Evolutionary conservation across 1,140 invertebrate species (phyloP).

Genomic region (Popillia japonica): DNA sequence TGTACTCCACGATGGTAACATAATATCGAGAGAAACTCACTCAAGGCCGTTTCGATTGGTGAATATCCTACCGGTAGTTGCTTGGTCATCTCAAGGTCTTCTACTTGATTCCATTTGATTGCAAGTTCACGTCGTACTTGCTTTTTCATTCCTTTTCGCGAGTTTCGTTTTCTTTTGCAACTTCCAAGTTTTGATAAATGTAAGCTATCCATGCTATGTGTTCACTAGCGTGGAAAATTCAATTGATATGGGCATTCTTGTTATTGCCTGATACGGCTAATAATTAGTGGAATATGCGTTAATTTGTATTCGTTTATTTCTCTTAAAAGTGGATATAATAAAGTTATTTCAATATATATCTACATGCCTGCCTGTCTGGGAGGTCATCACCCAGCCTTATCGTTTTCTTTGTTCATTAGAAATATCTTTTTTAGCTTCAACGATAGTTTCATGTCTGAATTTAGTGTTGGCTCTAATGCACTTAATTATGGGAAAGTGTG

Average conservation of each 20-base stretch:
- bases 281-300: too few relatives aligned
- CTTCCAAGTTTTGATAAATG: background rate
- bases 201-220: background rate
- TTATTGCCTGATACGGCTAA: background rate
- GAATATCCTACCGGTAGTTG: slow-evolving; percentile 26
- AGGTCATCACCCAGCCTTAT: too few relatives aligned
- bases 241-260: background rate
- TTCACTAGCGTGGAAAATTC: background rate
- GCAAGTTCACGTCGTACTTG: slow-evolving; percentile 19
- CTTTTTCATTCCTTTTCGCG: background rate
- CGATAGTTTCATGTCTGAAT: too few relatives aligned
- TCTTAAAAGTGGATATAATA: too few relatives aligned
- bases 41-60: slow-evolving; percentile 27
- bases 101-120: slow-evolving; percentile 28
- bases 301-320: too few relatives aligned
- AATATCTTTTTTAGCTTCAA: too few relatives aligned
- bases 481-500: too few relatives aligned
- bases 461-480: too few relatives aligned
- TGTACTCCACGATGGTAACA: background rate
- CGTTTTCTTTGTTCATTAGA: too few relatives aligned
- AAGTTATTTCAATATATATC: too few relatives aligned
- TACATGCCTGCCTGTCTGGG: too few relatives aligned
- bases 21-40: slow-evolving; percentile 24
- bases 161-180: slow-evolving; percentile 2
- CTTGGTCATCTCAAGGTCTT: slow-evolving; percentile 32